Base-by-base conservation (phyloP, 2,797 vertebrate species). In the Galagoides demidoff region DNA sequence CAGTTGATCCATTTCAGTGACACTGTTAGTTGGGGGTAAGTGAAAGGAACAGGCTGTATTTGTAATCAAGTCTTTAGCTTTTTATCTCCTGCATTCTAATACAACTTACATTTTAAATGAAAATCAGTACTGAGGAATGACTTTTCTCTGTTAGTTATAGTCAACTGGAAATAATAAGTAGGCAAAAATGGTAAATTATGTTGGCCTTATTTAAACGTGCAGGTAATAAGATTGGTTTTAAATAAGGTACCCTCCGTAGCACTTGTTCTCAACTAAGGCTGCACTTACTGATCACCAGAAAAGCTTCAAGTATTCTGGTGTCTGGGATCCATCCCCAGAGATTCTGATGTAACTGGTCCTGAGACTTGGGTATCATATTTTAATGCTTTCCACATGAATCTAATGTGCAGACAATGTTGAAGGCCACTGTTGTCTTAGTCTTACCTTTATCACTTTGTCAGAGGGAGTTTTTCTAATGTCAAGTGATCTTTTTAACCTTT, bases 1-100 rank as follows among this genome's bases (percentile, higher is more conserved):
- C 2, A 98, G 98, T 73, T 98, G 1, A 96, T 99, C 31, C 83
- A 95, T 83, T 97, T 98, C 61, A 98, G 98, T 5, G 97, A 96
- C 68, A 89, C 97, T 98, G 99, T 85, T 99, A 99, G 97, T 99
- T 99, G 89, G 99, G 99, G 99, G 99, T 99, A 95, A 95, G 98
- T 79, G 23, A 91, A 86, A 34, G n/a, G 14, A 45, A 61, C 16
- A 7, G 61, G 31, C 12, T 55, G 4, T 34, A 31, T 0, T 29
- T 31, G 11, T 37, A 76, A 25, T 63, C 70, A 81, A 76, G 27
- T 9, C 61, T 13, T 73, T 55, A 59, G 23, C 34, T 79, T 74
- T 70, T 11, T 9, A 8, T 3, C 74, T 81, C 16, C 81, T 59
- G 17, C 10, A 29, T 94, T 85, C 17, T 43, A 59, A 43, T 23